Evolutionary conservation across 2,113 vertebrate genomes (phyloP).

Genomic region (Antidorcas marsupialis): DNA sequence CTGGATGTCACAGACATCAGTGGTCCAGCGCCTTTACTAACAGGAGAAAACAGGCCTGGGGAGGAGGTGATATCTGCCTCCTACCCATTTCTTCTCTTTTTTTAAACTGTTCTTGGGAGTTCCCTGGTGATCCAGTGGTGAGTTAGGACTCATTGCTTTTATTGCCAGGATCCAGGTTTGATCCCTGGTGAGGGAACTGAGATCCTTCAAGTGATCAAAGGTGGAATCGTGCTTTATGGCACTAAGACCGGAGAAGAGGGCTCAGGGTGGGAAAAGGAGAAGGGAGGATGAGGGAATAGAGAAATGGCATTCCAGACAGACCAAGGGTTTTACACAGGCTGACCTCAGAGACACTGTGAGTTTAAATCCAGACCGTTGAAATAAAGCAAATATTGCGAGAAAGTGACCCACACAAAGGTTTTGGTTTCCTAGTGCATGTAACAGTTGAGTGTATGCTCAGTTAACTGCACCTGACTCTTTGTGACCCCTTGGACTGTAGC

Average conservation of each 20-base stretch:
- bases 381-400: not conserved
- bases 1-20: not conserved
- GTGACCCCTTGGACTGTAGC: not conserved
- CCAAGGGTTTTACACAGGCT: not conserved
- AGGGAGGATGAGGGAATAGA: not conserved
- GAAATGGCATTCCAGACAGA: not conserved
- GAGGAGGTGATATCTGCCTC: not conserved
- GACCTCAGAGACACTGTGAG: not conserved
- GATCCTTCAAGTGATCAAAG: not conserved
- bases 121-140: not conserved
- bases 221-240: not conserved
- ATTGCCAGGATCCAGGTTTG: not conserved
- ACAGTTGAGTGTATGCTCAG: not conserved
- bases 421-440: not conserved
- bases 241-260: not conserved
- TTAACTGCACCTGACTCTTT: not conserved
- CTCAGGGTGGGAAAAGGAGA: not conserved
- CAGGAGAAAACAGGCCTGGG: not conserved
- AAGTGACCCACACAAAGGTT: not conserved
- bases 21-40: not conserved
- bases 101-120: not conserved
- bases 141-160: not conserved
- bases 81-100: not conserved
- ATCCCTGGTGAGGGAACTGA: not conserved
- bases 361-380: not conserved